Conservation (phyloP, 2,888 invertebrate genomes). For the Lymantria monacha region DNA sequence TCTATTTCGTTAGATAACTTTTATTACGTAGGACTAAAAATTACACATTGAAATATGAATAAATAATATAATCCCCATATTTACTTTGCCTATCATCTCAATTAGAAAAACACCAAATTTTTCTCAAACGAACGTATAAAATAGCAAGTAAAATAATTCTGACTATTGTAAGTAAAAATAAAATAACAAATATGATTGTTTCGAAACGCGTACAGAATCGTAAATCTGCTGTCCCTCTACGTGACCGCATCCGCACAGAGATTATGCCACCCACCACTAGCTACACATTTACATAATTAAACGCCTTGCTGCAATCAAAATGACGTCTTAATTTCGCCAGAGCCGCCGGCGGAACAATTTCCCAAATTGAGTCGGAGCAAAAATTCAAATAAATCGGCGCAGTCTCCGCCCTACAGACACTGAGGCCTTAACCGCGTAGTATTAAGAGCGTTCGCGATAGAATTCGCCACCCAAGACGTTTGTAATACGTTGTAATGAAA, state of each 20-base stretch:
- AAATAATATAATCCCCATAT: no score
- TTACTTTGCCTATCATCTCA: no score
- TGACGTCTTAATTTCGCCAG: slow-evolving; percentile 81
- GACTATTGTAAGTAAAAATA: slow-evolving; percentile 18
- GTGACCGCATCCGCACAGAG: slow-evolving; percentile 68
- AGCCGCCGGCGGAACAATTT: slow-evolving; percentile 78
- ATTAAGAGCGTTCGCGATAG: slow-evolving; percentile 80
- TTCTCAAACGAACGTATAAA: slow-evolving; percentile 10
- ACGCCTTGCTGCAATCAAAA: slow-evolving; percentile 76
- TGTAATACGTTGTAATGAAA: slow-evolving; percentile 81
- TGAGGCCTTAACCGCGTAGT: slow-evolving; percentile 66
- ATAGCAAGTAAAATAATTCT: slow-evolving; percentile 14
- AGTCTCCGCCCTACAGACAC: slow-evolving; percentile 46
- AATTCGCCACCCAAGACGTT: slow-evolving; percentile 82
- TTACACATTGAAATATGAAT: no score
- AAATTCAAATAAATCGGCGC: slow-evolving; percentile 80
- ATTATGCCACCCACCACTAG: slow-evolving; percentile 74
- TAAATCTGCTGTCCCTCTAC: slow-evolving; percentile 65
- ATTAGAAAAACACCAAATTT: slow-evolving; percentile 1
- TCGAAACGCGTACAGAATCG: slow-evolving; percentile 45
- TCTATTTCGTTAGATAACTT: no score
- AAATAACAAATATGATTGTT: slow-evolving; percentile 34
- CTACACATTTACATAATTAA: slow-evolving; percentile 81
- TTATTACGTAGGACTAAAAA: no score
- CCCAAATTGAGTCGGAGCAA: slow-evolving; percentile 81